These are phyloP conservation scores for Andrena haemorrhoa DNA, from an alignment of 2,888 invertebrate genomes.

Conservation along the genomic window DNA sequence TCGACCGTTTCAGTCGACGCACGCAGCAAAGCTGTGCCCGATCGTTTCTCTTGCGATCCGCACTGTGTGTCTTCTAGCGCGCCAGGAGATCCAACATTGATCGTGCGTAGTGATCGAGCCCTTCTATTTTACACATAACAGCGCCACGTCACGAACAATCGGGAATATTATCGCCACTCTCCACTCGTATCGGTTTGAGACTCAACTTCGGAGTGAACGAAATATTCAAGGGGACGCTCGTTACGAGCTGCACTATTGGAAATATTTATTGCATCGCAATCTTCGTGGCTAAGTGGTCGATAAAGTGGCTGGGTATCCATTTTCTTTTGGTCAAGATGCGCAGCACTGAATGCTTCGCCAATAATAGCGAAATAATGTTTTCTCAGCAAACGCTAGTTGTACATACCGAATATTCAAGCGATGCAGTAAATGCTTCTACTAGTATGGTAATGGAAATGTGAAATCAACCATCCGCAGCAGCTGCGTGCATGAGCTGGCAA, in stretches of 20 bases:
- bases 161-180: slow-evolving; percentile 1
- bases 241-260: background rate
- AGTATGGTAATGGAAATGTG: too few relatives aligned
- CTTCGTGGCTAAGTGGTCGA: too few relatives aligned
- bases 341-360: too few relatives aligned
- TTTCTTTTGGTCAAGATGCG: too few relatives aligned
- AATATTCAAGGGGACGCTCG: background rate
- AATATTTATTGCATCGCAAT: too few relatives aligned
- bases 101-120: slow-evolving; percentile 65
- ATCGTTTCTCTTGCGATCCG: slow-evolving; percentile 65
- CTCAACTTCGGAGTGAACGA: background rate
- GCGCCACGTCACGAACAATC: background rate
- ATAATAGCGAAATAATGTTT: too few relatives aligned
- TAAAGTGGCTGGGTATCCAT: too few relatives aligned
- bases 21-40: slow-evolving; percentile 37
- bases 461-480: too few relatives aligned
- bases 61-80: slow-evolving; percentile 48
- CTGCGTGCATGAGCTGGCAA: too few relatives aligned
- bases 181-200: background rate
- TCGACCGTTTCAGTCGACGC: slow-evolving; percentile 36
- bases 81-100: slow-evolving; percentile 65
- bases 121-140: background rate
- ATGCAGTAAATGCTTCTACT: too few relatives aligned
- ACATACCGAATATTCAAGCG: too few relatives aligned
- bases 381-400: too few relatives aligned